Evolutionary conservation across 2,113 vertebrate species (phyloP), one percentile per base, ranked within the genome.

Genomic region (Willisornis vidua): DNA sequence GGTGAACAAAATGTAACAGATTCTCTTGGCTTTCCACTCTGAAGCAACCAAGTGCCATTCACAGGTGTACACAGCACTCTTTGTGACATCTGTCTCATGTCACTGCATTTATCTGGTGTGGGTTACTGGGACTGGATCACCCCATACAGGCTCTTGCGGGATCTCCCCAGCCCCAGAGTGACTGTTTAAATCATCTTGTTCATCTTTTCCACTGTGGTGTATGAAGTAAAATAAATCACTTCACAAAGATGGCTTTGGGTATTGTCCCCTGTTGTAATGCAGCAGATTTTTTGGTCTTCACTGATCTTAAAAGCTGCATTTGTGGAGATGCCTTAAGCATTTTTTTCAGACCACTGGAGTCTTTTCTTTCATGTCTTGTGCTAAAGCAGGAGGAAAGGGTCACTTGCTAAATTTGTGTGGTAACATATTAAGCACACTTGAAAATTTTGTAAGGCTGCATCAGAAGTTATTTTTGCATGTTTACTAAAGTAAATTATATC

Each of bases 51-150:
- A 73, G 5, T 23, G 45, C 70, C 4, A 0, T 61, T 76, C 35
- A 9, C 37, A 5, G 0, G 3, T 9, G 2, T 0, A 3, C 65
- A 11, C 46, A 83, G 2, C 18, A 6, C 23, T 35, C n/a, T 77
- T 54, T 3, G 4, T 62, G 37, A n/a, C 66, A 19, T 19, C 66
- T 48, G 76, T 61, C 39, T 58, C 14, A 0, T 48, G 35, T 66
- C 37, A 15, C 13, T 79, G 70, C 14, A 33, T 66, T 59, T 52
- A 19, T 48, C 73, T 61, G 15, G 4, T 85, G 18, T 48, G 6
- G 26, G 19, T 57, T 19, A 31, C n/a, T 79, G 59, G 62, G 49
- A 43, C 6, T 6, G 7, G 26, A 33, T 48, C 41, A 59, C 14
- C 28, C 12, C 9, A 1, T 14, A 6, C 0, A 39, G 65, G 33